Conservation (phyloP, 2,113 vertebrate species). For the Eptesicus fuscus region DNA sequence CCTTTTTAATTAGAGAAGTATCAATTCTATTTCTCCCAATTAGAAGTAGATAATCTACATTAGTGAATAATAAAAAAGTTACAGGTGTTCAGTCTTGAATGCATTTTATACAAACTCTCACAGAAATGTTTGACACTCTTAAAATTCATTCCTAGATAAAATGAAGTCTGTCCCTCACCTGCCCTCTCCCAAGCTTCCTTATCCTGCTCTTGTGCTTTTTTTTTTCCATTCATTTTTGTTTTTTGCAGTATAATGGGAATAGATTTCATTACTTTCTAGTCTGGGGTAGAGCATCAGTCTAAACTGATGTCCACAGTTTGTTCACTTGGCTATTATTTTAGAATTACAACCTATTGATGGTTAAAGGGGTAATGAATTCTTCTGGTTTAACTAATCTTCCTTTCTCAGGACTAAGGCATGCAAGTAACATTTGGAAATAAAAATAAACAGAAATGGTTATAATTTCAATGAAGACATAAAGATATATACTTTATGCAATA, state of each 20-base stretch:
- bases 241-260: neutral
- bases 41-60: constrained; percentile 10
- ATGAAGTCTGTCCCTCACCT: neutral
- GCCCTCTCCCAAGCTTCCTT: neutral
- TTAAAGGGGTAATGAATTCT: neutral
- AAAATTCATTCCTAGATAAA: constrained; percentile 23
- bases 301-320: neutral
- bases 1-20: neutral
- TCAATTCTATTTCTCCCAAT: neutral
- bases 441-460: neutral
- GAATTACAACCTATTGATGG: neutral
- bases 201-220: neutral
- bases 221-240: neutral
- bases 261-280: neutral
- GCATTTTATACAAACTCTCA: neutral
- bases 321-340: constrained; percentile 10
- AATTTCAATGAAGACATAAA: neutral
- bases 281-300: neutral
- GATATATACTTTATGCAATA: neutral
- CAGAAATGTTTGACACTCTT: neutral
- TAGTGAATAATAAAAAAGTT: constrained; percentile 28
- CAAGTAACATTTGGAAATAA: neutral
- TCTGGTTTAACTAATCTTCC: neutral
- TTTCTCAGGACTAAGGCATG: neutral
- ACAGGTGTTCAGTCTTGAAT: neutral